Base-by-base conservation (phyloP, 2,888 invertebrate genomes). In the Eilema griseolum region DNA sequence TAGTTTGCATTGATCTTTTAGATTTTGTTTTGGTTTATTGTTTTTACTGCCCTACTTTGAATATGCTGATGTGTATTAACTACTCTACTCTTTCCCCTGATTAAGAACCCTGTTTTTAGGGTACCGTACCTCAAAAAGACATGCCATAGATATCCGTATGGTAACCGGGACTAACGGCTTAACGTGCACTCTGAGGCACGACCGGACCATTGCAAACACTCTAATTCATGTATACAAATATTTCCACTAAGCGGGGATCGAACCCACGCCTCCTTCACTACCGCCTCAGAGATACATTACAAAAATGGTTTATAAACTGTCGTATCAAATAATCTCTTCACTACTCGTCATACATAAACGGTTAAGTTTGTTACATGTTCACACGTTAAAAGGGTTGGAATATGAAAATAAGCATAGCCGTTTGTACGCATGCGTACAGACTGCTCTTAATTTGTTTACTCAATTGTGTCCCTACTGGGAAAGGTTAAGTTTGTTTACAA, bases 331-430 rank as follows among this genome's bases (percentile, higher is more conserved):
- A 69, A 75, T 71, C 64, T 70, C 67, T 70, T 23, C 28, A 74
- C 66, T 72, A 71, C 73, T 73, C 67, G 67, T 67, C 52, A 74
- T 74, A 77, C 76, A 78, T 73, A 61, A 72, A 71, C 66, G 70
- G 65, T 69, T 59, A 75, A 78, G 67, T 75, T 71, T 71, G 66
- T 31, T 72, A 20, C 73, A 74, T 31, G 66, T 79, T 76, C 79
- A 72, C 73, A 72, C 71, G 75, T 66, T 64, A 31, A 74, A 77
- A 75, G 75, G 80, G 78, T 62, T 31, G 76, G 67, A 56, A 66
- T 80, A 81, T 78, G 73, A 81, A 81, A 81, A 81, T 74, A 82
- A 82, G 80, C 82, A 74, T 31, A 64, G 26, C 68, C 46, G 75
- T 65, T 62, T 56, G 73, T 64, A 61, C 78, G 81, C 70, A 71